Conservation (phyloP, 1,140 invertebrate species). For the Brachionus rotundiformis region DNA sequence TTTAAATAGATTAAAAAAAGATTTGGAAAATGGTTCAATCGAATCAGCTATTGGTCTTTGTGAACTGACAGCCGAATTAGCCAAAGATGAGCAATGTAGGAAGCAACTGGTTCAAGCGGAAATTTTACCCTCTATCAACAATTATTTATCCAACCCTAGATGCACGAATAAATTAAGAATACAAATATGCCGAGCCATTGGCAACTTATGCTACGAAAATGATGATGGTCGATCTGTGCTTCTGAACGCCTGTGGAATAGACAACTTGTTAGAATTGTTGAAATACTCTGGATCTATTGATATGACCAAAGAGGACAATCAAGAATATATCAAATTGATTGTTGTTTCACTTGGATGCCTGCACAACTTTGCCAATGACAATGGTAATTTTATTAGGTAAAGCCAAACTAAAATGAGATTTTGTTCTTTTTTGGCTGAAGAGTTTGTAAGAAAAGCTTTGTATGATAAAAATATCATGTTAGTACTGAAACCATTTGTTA, state of each 20-base stretch:
- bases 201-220: conserved; percentile 49
- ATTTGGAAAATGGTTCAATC: not conserved
- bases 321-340: not conserved
- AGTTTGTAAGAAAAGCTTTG: not conserved
- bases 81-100: conserved; percentile 43
- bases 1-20: not conserved
- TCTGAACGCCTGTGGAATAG: not conserved
- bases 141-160: not conserved
- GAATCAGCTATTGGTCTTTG: not conserved
- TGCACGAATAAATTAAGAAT: conserved; percentile 2
- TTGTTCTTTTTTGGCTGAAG: conserved; percentile 35
- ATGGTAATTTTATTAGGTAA: not conserved
- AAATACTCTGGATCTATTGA: not conserved
- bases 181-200: conserved; percentile 11
- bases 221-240: not conserved
- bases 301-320: not conserved
- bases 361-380: conserved; percentile 47
- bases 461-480: not conserved
- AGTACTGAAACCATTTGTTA: not conserved
- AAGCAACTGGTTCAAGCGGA: not conserved
- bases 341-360: conserved; percentile 30
- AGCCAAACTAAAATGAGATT: not conserved
- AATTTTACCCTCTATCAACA: not conserved
- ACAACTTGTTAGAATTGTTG: not conserved
- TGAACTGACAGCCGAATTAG: conserved; percentile 35